Conservation (phyloP, 2,888 invertebrate species). For the Polymixis lichenea region DNA sequence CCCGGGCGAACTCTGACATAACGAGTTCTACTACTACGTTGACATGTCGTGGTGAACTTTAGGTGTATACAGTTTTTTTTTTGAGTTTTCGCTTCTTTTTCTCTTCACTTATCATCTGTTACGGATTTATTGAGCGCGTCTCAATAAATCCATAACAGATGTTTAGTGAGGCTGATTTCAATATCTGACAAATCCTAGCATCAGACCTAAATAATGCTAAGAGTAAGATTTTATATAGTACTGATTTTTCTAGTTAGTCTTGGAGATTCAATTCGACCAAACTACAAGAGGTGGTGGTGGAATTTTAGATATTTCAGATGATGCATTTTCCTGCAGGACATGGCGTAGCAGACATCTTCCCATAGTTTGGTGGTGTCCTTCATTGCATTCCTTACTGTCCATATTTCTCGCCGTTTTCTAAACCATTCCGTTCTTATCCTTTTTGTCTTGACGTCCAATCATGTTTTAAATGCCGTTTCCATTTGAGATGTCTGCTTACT, state of each 20-base stretch:
- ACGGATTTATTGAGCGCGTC: too few species aligned
- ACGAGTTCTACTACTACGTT: constrained; percentile 9
- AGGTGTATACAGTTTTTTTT: background rate
- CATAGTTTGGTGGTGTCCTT: background rate
- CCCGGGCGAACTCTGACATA: background rate
- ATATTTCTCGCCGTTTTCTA: background rate
- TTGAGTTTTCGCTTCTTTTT: background rate
- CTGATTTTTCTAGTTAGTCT: too few species aligned
- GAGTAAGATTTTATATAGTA: background rate
- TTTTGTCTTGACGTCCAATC: background rate
- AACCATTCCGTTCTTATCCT: constrained; percentile 17
- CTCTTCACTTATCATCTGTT: too few species aligned
- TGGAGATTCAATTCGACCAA: background rate
- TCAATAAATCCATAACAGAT: background rate
- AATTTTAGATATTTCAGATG: background rate
- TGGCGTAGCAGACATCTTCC: background rate
- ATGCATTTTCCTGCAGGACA: background rate
- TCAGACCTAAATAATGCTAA: constrained; percentile 10
- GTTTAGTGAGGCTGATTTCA: background rate
- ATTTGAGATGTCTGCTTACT: background rate
- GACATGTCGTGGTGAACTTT: background rate
- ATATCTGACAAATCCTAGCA: background rate
- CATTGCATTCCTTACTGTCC: background rate
- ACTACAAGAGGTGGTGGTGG: background rate
- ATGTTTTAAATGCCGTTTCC: background rate